Percentiles rank a stretch among this genome's conserved stretches.
These are phyloP conservation scores for Athalia circularis DNA, from an alignment of 2,888 invertebrate species.

Conservation along the genomic window DNA sequence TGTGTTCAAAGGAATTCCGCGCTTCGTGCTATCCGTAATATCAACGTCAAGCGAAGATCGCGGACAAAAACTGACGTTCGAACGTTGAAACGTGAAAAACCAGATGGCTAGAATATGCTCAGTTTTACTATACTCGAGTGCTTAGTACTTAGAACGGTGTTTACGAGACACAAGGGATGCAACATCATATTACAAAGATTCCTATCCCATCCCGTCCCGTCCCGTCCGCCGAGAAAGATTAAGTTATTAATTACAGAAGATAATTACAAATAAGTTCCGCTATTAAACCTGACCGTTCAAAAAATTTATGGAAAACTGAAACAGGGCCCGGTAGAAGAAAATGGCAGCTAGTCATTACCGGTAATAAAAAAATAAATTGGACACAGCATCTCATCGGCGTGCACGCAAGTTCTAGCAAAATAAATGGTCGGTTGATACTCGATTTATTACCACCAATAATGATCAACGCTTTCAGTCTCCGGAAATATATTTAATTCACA, in stretches of 20 bases:
- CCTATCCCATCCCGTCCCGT: neutral
- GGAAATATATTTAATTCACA: too few relatives aligned
- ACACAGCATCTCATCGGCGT: too few relatives aligned
- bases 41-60: conserved; percentile 35
- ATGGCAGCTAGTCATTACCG: too few relatives aligned
- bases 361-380: too few relatives aligned
- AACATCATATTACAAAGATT: neutral
- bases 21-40: conserved; percentile 41
- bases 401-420: too few relatives aligned
- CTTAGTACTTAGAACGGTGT: conserved; percentile 4
- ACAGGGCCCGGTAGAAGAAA: too few relatives aligned
- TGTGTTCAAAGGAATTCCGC: conserved; percentile 18
- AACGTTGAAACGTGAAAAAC: conserved; percentile 31
- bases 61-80: conserved; percentile 38
- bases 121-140: neutral
- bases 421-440: too few relatives aligned
- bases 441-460: too few relatives aligned
- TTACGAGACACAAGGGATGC: conserved; percentile 39
- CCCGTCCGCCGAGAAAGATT: too few relatives aligned
- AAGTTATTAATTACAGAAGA: conserved; percentile 24
- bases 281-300: too few relatives aligned
- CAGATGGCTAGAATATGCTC: conserved; percentile 35
- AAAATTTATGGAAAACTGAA: too few relatives aligned
- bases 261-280: neutral
- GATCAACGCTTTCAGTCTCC: too few relatives aligned